phyloP scores from a whole-genome alignment of 2,113 vertebrate species.

The Brachyistius frenatus region DNA sequence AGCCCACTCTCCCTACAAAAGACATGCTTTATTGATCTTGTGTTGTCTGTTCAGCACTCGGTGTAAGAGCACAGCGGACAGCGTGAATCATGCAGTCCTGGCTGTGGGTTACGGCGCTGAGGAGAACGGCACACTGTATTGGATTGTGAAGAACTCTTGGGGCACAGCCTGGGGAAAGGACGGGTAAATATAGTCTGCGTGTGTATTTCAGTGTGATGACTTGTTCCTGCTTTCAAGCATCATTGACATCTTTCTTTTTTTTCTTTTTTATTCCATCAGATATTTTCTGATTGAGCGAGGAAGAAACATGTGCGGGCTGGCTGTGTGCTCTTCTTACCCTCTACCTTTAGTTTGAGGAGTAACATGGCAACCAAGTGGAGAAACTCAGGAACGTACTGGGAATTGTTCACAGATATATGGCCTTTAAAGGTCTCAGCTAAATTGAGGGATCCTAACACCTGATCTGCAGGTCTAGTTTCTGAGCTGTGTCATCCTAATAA shows the following conservation, averaged over 20 bases:
- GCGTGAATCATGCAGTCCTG: slow-evolving; percentile 91
- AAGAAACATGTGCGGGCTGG: slow-evolving; percentile 92
- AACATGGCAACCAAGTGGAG: background rate
- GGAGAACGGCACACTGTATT: slow-evolving; percentile 80
- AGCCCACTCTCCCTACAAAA: slow-evolving; percentile 5
- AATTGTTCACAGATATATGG: background rate
- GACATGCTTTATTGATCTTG: slow-evolving; percentile 22
- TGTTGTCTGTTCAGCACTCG: slow-evolving; percentile 75
- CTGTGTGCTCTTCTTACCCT: slow-evolving; percentile 90
- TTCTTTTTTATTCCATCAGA: slow-evolving; percentile 75
- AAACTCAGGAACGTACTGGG: background rate
- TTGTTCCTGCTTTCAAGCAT: background rate
- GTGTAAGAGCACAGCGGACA: slow-evolving; percentile 88
- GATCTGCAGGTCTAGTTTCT: too few relatives aligned
- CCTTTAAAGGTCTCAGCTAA: background rate
- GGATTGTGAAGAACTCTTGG: slow-evolving; percentile 96
- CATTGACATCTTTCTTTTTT: slow-evolving; percentile 4
- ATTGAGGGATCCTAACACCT: background rate
- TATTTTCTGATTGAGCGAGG: slow-evolving; percentile 91
- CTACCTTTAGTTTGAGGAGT: slow-evolving; percentile 80
- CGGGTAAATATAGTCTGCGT: slow-evolving; percentile 83
- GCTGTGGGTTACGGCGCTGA: slow-evolving; percentile 88
- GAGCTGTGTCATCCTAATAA: too few relatives aligned
- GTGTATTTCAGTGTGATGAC: slow-evolving; percentile 9
- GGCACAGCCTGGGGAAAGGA: slow-evolving; percentile 86